These are phyloP conservation scores for Melieria crassipennis DNA, from an alignment of 2,888 invertebrate species.

Conservation along the genomic window DNA sequence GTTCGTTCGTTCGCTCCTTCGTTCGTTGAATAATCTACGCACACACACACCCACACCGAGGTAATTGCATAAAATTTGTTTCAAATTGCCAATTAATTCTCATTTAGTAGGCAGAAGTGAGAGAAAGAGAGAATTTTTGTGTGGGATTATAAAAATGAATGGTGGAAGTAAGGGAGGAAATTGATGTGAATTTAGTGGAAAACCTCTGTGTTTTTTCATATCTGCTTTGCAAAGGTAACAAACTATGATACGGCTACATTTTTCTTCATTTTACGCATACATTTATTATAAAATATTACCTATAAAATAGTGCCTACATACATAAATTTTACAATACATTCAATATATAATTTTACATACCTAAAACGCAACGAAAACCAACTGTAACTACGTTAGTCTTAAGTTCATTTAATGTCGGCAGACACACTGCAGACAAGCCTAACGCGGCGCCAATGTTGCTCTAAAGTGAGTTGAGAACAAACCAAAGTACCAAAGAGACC, in stretches of 20 bases:
- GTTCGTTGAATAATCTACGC: slow-evolving; percentile 27
- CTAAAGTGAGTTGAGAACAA: no score
- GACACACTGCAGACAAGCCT: no score
- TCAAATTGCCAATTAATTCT: slow-evolving; percentile 29
- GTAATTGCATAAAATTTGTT: slow-evolving; percentile 30
- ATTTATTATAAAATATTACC: slow-evolving; percentile 9
- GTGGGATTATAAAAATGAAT: slow-evolving; percentile 25
- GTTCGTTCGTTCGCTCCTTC: slow-evolving; percentile 6
- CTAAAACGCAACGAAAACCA: slow-evolving; percentile 23
- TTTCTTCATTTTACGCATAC: slow-evolving; percentile 12
- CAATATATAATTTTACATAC: slow-evolving; percentile 23
- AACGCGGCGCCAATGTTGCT: no score
- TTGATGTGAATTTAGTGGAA: slow-evolving; percentile 32
- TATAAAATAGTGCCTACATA: not conserved
- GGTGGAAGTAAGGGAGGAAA: slow-evolving; percentile 27
- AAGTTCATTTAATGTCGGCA: not conserved
- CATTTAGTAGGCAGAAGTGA: slow-evolving; percentile 24
- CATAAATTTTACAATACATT: not conserved
- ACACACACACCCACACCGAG: slow-evolving; percentile 29
- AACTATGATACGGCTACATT: slow-evolving; percentile 28
- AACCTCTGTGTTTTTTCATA: slow-evolving; percentile 28
- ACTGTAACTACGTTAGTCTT: slow-evolving; percentile 23
- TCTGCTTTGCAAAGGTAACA: slow-evolving; percentile 45
- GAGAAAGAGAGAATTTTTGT: slow-evolving; percentile 26
- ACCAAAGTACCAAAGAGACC: no score